phyloP scores from a whole-genome alignment of 2,888 invertebrate species.

The Alitta virens region DNA sequence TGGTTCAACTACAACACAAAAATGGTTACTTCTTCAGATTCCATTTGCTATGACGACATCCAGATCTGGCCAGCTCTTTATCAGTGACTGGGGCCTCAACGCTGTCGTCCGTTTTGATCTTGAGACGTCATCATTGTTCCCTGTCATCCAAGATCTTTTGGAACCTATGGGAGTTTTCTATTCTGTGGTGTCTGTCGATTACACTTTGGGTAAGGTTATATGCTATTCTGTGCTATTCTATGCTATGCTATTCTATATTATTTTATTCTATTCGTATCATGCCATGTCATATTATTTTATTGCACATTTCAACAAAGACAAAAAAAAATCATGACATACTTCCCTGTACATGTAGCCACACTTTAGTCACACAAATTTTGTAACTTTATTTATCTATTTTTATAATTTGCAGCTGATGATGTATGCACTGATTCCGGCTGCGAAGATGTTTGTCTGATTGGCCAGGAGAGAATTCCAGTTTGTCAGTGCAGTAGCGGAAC shows the following conservation, averaged over 20 bases:
- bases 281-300: too few species aligned
- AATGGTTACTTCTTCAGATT: slow-evolving; percentile 22
- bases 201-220: too few species aligned
- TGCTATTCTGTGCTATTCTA: too few species aligned
- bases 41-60: slow-evolving; percentile 34
- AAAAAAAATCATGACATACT: too few species aligned
- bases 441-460: slow-evolving; percentile 36
- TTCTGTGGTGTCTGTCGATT: neutral
- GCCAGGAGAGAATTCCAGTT: slow-evolving; percentile 18
- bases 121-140: neutral
- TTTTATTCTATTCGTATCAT: too few species aligned
- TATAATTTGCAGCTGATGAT: slow-evolving; percentile 17
- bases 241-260: too few species aligned
- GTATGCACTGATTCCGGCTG: slow-evolving; percentile 34
- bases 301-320: too few species aligned
- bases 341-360: too few species aligned
- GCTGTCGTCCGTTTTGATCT: slow-evolving; percentile 5
- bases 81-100: slow-evolving; percentile 34
- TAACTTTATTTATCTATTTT: neutral
- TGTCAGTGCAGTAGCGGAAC: neutral
- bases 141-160: neutral
- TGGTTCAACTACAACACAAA: too few species aligned
- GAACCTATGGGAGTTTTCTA: slow-evolving; percentile 12
- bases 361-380: too few species aligned
- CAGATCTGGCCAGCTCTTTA: slow-evolving; percentile 30